Conservation (phyloP, 2,113 vertebrate species). For the Bubo bubo region DNA sequence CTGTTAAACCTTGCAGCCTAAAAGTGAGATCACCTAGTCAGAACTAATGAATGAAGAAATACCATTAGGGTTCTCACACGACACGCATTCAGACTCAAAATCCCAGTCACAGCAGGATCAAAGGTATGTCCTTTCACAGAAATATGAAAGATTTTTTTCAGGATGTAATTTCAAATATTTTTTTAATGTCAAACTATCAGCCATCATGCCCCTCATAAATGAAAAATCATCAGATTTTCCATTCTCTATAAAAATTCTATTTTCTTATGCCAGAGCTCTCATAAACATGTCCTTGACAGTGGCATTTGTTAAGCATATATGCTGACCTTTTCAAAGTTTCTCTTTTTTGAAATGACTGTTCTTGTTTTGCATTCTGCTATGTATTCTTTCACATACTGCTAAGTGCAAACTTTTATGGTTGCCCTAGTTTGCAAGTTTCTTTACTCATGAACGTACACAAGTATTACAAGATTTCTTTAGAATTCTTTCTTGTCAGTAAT, state of each 20-base stretch:
- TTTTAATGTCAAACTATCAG: neutral
- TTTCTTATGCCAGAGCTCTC: neutral
- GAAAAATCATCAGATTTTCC: neutral
- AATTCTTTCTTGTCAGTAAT: neutral
- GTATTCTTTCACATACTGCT: neutral
- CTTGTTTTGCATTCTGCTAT: neutral
- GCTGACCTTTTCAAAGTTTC: neutral
- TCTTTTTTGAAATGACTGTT: neutral
- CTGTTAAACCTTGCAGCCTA: neutral
- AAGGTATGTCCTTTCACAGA: neutral
- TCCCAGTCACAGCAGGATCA: neutral
- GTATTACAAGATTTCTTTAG: neutral
- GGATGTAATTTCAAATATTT: neutral
- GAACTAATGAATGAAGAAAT: neutral
- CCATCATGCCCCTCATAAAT: neutral
- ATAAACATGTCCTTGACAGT: neutral
- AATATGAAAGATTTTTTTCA: neutral
- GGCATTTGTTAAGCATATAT: neutral
- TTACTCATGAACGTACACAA: rapidly evolving
- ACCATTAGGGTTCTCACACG: neutral
- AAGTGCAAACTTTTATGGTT: neutral
- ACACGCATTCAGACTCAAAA: neutral
- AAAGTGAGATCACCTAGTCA: neutral
- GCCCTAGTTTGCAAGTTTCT: neutral
- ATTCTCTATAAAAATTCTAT: neutral